phyloP scores from a whole-genome alignment of 2,797 vertebrate species.

The Oceanodroma leucorhoa region DNA sequence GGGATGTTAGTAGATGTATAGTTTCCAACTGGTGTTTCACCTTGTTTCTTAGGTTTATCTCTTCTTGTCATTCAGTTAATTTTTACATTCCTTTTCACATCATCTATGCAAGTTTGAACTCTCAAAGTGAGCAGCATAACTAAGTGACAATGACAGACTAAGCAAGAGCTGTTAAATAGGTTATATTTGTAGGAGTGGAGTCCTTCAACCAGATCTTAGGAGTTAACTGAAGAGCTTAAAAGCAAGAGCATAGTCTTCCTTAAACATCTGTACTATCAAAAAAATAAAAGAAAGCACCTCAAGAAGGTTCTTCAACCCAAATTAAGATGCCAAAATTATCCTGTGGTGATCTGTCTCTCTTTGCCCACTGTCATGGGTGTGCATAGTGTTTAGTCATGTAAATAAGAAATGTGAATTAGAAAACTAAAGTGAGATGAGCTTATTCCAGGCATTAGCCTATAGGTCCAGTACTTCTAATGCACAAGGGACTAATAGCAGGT shows the following conservation, averaged over 20 bases:
- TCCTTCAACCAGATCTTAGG: background rate
- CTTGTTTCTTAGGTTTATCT: background rate
- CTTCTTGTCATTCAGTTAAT: background rate
- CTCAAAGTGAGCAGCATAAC: background rate
- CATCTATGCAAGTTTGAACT: background rate
- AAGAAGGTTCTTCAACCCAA: background rate
- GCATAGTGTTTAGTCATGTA: background rate
- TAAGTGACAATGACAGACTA: background rate
- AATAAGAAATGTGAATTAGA: background rate
- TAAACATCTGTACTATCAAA: rapidly evolving
- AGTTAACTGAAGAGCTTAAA: background rate
- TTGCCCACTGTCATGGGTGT: background rate
- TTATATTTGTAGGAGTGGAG: background rate
- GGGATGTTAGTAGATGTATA: background rate
- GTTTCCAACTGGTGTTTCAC: background rate
- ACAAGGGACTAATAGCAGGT: background rate
- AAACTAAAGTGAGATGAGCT: background rate
- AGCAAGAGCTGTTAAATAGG: background rate
- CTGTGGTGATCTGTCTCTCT: background rate
- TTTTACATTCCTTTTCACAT: background rate
- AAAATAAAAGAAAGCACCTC: background rate
- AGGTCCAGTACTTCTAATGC: background rate
- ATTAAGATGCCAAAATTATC: background rate
- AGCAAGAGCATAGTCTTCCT: background rate
- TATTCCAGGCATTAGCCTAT: background rate